Evolutionary conservation across 2,888 invertebrate genomes (phyloP), one percentile per base, ranked within the genome.

Genomic region (Catocala fraxini): DNA sequence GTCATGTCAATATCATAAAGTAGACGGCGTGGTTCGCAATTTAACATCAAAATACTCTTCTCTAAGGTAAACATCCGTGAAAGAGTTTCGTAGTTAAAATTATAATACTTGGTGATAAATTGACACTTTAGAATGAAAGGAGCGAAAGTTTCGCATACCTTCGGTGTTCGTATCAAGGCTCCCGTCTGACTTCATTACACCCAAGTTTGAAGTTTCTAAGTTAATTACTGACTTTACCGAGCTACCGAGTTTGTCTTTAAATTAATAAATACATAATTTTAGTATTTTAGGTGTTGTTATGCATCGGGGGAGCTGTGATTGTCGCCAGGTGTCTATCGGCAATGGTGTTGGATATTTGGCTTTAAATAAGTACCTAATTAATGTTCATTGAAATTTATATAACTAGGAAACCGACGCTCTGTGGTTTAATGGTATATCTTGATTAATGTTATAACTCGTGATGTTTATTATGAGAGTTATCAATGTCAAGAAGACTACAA

Each of bases 171-270:
- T 56, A 54, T 54, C 49, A 60, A 63, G 64, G 55, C 57, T 57
- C 59, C 51, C 62, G 6, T 39, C 35, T 47, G 51, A 65, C 62
- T 72, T 64, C 62, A 64, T 72, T 51, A 67, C 53, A 25, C 56
- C 53, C 51, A 70, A 72, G 62, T 73, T 70, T 53, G 34, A 63
- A 70, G 58, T 64, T 70, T 15, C 45, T 15, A 65, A 70, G 64
- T 73, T 63, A 67, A 73, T 73, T 73, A 73, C 15, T 25, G 47
- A 25, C 60, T 65, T 64, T 53, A 64, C 59, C 13, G 52, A 55
- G 58, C 52, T 63, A 60, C 64, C 48, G 10, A 53, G 64, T 60
- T 69, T 62, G 49, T 55, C 35, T 55, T 13, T 47, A 65, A 57
- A 54, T 65, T 57, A 57, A 60, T 51, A 62, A 62, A 56, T 56